Base-by-base conservation (phyloP, 2,888 invertebrate genomes). In the Mesorhabditis sp. region DNA sequence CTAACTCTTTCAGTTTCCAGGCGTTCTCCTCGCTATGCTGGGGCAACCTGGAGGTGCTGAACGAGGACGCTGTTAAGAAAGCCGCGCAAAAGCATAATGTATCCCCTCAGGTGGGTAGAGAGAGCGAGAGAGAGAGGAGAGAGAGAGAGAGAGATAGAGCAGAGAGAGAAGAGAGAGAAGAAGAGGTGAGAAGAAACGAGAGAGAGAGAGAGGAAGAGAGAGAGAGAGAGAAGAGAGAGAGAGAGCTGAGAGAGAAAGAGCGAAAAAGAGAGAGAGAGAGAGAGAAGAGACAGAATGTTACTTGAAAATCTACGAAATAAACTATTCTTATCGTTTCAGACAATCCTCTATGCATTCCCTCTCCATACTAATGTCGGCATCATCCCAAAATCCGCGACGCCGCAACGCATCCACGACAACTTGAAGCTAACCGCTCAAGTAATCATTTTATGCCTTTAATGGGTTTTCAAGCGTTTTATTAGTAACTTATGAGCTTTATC, bases 61-160 rank as follows among this genome's bases (percentile, higher is more conserved):
- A 87, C n/a, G 90, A 92, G 82, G 86, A 89, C 0, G 84, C 86
- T 0, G 89, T 93, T 3, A 84, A 85, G 45, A 82, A 87, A 65
- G 89, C 92, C 70, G 91, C 92, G 0, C 80, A 86, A 13, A 88
- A 89, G 74, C 85, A 90, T 15, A 85, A 88, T 2, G 73, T 72
- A 10, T 65, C 74, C 10, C 69, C 76, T 4, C 75, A 78, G 74
- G 71, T 71, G 5, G 43, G 15, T 15, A 15, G 3, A 62, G n/a
- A 15, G 63, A 62, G 41, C 6, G 41, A 13, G n/a, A 15, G n/a
- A 62, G 63, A 15, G 63, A 62, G 63, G 6, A 28, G 28, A 28
- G 28, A 28, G 28, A 28, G 28, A 28, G 28, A 28, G 28, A 28
- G 28, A 28, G 28, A 28, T 1, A 28, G 28, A 28, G 28, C n/a